These are phyloP conservation scores for Drosophila yakuba DNA, from an alignment of 1,140 invertebrate genomes.

Conservation along the genomic window DNA sequence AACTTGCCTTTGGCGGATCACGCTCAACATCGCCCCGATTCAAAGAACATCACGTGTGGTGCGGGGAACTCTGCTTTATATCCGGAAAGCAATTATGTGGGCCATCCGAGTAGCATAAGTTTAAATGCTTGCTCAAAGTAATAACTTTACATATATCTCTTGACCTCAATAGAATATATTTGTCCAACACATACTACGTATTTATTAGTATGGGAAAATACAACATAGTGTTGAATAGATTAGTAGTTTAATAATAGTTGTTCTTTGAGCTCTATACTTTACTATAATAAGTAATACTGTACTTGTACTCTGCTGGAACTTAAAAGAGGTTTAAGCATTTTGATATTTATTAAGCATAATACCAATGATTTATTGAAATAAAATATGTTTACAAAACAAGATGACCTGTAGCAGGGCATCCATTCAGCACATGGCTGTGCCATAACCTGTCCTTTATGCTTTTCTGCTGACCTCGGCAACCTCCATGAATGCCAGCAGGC, in stretches of 20 bases:
- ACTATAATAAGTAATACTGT: too few relatives aligned
- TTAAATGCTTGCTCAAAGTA: too few relatives aligned
- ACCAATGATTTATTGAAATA: too few relatives aligned
- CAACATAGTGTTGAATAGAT: too few relatives aligned
- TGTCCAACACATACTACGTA: too few relatives aligned
- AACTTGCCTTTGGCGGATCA: conserved; percentile 37
- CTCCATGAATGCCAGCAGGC: conserved; percentile 61
- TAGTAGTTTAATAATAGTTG: too few relatives aligned
- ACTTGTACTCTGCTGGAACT: too few relatives aligned
- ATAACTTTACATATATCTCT: background rate
- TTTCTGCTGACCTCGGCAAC: conserved; percentile 64
- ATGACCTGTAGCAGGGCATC: conserved; percentile 27
- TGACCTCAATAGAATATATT: too few relatives aligned
- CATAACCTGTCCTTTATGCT: conserved; percentile 53
- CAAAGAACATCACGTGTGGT: background rate
- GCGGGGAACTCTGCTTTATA: conserved; percentile 7
- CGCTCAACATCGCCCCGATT: conserved; percentile 40
- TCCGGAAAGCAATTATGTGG: conserved; percentile 5
- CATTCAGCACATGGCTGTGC: conserved; percentile 1
- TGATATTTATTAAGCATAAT: background rate
- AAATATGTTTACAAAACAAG: too few relatives aligned
- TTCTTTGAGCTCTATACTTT: too few relatives aligned
- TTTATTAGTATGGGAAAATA: too few relatives aligned
- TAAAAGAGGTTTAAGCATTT: too few relatives aligned
- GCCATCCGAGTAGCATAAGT: background rate